Evolutionary conservation across 2,113 vertebrate genomes (phyloP).

Genomic region (Odocoileus virginianus): DNA sequence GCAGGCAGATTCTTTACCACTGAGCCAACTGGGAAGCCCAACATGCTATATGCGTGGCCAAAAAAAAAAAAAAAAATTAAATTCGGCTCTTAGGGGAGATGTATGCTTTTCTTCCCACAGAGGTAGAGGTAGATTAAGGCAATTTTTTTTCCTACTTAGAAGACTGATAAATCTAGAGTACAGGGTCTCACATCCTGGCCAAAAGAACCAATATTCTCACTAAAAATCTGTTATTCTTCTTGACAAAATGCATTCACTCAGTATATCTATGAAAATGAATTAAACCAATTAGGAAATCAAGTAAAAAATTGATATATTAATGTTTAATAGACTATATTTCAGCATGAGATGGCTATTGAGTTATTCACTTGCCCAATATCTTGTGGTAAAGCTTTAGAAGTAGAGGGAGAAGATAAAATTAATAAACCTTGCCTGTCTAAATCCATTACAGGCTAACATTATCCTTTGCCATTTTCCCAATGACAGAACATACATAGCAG

Average conservation of each 20-base stretch:
- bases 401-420: neutral
- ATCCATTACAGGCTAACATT: conserved; percentile 30
- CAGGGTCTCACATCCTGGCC: neutral
- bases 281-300: conserved; percentile 19
- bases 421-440: neutral
- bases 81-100: neutral
- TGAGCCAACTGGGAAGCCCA: neutral
- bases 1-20: neutral
- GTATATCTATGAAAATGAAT: conserved; percentile 32
- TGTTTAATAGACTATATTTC: conserved; percentile 53
- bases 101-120: neutral
- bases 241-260: conserved; percentile 11
- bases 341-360: conserved; percentile 10
- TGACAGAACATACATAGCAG: conserved; percentile 41
- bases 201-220: neutral
- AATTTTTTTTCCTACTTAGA: neutral
- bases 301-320: conserved; percentile 52
- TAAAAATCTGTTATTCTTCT: conserved; percentile 29
- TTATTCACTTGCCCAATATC: neutral
- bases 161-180: neutral
- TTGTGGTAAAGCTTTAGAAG: neutral
- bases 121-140: rapidly evolving
- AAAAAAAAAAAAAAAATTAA: neutral
- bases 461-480: conserved; percentile 17
- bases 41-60: neutral